Percentiles rank a stretch among this genome's conserved stretches.
These are phyloP conservation scores for Agrilus cyanescens DNA, from an alignment of 2,888 invertebrate species.

Conservation along the genomic window DNA sequence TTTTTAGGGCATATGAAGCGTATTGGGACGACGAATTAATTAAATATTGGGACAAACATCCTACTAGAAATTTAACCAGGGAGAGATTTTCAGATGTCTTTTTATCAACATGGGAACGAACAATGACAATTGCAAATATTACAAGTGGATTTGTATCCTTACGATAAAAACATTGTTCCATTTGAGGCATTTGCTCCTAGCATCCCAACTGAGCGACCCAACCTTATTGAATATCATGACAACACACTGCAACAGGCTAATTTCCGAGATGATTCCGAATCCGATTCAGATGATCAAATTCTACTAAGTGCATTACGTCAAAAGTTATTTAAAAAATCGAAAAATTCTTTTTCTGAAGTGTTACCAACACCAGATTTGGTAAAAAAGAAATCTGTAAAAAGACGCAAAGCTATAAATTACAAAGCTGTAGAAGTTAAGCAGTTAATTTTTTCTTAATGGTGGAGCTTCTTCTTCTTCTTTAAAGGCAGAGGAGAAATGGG, in stretches of 20 bases:
- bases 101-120: constrained; percentile 15
- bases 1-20: constrained; percentile 23
- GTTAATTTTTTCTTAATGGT: too few relatives aligned
- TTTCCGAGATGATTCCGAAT: neutral
- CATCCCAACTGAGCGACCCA: neutral
- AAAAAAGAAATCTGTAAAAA: neutral
- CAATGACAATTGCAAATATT: constrained; percentile 11
- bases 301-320: too few relatives aligned
- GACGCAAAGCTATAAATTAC: too few relatives aligned
- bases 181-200: constrained; percentile 17
- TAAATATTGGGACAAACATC: constrained; percentile 21
- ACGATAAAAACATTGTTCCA: constrained; percentile 17
- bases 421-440: too few relatives aligned
- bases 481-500: constrained; percentile 1
- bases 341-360: neutral
- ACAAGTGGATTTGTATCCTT: constrained; percentile 17
- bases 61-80: too few relatives aligned
- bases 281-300: too few relatives aligned
- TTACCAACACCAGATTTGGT: neutral
- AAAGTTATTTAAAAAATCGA: too few relatives aligned
- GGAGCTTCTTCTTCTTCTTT: neutral
- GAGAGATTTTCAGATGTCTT: constrained; percentile 18
- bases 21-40: constrained; percentile 26
- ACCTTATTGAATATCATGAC: too few relatives aligned
- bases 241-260: too few relatives aligned